These are phyloP conservation scores for Nipponia nippon DNA, from an alignment of 2,113 vertebrate species.

Conservation along the genomic window DNA sequence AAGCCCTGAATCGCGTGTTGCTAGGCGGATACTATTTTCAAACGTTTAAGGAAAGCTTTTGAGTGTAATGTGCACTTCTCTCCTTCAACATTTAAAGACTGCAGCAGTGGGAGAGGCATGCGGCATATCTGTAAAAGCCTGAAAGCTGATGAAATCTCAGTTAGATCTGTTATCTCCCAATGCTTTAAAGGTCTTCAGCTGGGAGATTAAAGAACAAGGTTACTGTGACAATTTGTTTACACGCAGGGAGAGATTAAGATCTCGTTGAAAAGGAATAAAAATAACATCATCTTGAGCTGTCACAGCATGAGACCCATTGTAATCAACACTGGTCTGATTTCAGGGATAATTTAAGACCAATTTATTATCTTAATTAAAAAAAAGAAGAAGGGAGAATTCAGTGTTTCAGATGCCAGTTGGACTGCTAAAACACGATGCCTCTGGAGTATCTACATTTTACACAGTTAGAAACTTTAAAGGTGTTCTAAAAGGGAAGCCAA, in stretches of 20 bases:
- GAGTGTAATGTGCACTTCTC: conserved; percentile 59
- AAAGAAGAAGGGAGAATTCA: conserved; percentile 64
- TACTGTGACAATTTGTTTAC: conserved; percentile 87
- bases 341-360: conserved; percentile 99
- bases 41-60: conserved; percentile 57
- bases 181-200: conserved; percentile 78
- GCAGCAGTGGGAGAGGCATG: conserved; percentile 48
- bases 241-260: conserved; percentile 85
- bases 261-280: conserved; percentile 87
- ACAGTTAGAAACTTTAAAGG: neutral
- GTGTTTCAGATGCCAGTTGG: conserved; percentile 65
- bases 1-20: neutral
- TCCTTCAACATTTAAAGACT: conserved; percentile 66
- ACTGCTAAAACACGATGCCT: conserved; percentile 17
- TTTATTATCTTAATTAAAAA: conserved; percentile 99
- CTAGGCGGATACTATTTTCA: conserved; percentile 44
- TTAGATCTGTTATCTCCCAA: conserved; percentile 79
- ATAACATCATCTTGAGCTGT: conserved; percentile 87
- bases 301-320: conserved; percentile 95
- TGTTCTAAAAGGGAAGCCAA: neutral
- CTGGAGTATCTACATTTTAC: conserved; percentile 9
- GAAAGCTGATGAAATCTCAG: conserved; percentile 77
- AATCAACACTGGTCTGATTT: conserved; percentile 99
- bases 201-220: conserved; percentile 84
- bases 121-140: conserved; percentile 58